These are phyloP conservation scores for Itoplectis maculator DNA, from an alignment of 2,888 invertebrate species.

Conservation along the genomic window DNA sequence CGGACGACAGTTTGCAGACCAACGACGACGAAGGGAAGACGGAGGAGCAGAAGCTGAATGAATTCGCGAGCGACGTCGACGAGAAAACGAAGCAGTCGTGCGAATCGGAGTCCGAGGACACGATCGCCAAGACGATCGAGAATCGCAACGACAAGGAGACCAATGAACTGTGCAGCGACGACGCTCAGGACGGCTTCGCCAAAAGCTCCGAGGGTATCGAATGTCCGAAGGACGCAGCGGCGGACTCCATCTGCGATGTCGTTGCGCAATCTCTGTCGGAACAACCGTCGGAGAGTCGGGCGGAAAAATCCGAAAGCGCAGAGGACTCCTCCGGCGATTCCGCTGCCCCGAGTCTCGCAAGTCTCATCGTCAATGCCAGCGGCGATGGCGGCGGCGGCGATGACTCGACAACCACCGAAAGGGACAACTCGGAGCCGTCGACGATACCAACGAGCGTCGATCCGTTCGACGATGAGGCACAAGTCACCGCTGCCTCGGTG, in stretches of 20 bases:
- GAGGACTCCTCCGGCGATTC: conserved; percentile 59
- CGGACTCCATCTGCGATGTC: conserved; percentile 21
- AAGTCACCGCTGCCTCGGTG: no score
- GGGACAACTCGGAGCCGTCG: conserved; percentile 46
- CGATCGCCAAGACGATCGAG: conserved; percentile 23
- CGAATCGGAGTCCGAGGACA: conserved; percentile 57
- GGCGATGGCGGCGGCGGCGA: conserved; percentile 59
- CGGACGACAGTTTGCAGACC: conserved; percentile 40
- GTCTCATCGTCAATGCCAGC: conserved; percentile 55
- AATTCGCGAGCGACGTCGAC: conserved; percentile 54
- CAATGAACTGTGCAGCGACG: conserved; percentile 57
- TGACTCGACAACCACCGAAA: conserved; percentile 44
- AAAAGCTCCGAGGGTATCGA: conserved; percentile 54
- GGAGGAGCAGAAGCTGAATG: conserved; percentile 35
- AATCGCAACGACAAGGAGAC: conserved; percentile 44
- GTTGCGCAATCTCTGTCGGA: neutral
- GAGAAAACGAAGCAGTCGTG: conserved; percentile 63
- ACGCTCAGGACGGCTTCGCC: conserved; percentile 64
- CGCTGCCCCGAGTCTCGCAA: conserved; percentile 44
- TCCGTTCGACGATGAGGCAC: conserved; percentile 13
- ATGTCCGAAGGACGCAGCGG: conserved; percentile 2
- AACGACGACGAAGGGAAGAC: conserved; percentile 59
- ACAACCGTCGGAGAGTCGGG: conserved; percentile 15
- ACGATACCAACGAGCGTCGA: conserved; percentile 33
- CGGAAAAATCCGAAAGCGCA: conserved; percentile 45